Conservation (phyloP, 2,888 invertebrate genomes). For the Xestia rhomboidea region DNA sequence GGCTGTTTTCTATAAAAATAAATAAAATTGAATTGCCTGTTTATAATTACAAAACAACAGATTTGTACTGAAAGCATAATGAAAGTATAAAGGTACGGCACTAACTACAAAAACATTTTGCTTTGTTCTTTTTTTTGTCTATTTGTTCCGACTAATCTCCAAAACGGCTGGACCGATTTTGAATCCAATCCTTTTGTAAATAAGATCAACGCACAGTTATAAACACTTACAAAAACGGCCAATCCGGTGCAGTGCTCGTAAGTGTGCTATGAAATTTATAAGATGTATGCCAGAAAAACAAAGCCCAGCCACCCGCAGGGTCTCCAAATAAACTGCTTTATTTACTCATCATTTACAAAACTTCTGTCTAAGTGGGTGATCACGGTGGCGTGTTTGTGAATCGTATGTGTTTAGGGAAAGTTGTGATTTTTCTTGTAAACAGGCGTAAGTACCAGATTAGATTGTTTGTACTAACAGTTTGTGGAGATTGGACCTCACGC, state of each 20-base stretch:
- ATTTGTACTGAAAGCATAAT: no score
- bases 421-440: constrained; percentile 66
- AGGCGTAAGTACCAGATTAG: constrained; percentile 64
- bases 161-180: no score
- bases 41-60: no score
- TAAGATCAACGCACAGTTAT: background rate
- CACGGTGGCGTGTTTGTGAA: constrained; percentile 68
- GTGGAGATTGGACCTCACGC: constrained; percentile 60
- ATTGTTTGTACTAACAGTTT: constrained; percentile 66
- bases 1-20: background rate
- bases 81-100: no score
- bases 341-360: constrained; percentile 56
- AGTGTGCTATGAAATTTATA: background rate
- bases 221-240: background rate
- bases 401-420: constrained; percentile 64
- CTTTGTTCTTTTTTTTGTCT: no score
- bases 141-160: no score
- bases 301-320: constrained; percentile 23
- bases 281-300: background rate
- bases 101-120: no score
- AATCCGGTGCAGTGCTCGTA: background rate
- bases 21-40: no score
- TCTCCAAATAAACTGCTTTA: constrained; percentile 40
- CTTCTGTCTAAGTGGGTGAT: constrained; percentile 67
- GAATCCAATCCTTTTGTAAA: background rate